Conservation (phyloP, 2,888 invertebrate genomes). For the Orgyia antiqua region DNA sequence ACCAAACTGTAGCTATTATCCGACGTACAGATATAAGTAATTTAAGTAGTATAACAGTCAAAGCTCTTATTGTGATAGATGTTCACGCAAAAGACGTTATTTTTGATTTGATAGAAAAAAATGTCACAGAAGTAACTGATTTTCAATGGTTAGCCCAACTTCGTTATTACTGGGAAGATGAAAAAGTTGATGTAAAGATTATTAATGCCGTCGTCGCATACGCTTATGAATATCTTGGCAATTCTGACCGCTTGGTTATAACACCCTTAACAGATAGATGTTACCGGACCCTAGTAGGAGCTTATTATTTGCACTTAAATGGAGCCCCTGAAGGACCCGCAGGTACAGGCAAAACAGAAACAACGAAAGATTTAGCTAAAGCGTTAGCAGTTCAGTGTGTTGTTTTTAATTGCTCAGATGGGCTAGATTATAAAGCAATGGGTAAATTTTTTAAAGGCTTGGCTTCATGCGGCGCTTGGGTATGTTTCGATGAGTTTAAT, state of each 20-base stretch:
- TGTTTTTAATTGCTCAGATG: conserved; percentile 92
- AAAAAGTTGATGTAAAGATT: conserved; percentile 83
- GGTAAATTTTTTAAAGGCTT: conserved; percentile 91
- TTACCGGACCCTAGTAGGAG: conserved; percentile 89
- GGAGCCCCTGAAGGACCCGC: conserved; percentile 92
- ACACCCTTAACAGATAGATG: conserved; percentile 88
- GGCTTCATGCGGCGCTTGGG: conserved; percentile 91
- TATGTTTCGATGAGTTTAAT: conserved; percentile 93
- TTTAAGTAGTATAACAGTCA: conserved; percentile 85
- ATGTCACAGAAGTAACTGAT: conserved; percentile 84
- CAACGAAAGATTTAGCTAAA: conserved; percentile 94
- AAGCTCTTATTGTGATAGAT: conserved; percentile 90
- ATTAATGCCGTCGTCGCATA: conserved; percentile 88
- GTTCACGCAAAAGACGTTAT: conserved; percentile 92
- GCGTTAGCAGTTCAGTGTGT: conserved; percentile 94
- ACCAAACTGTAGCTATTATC: conserved; percentile 86
- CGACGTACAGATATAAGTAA: conserved; percentile 83
- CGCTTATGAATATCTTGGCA: conserved; percentile 92
- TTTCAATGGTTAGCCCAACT: conserved; percentile 92
- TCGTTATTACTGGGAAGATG: conserved; percentile 88
- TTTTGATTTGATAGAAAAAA: conserved; percentile 79
- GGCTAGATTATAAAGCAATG: conserved; percentile 91
- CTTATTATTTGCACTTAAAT: conserved; percentile 89
- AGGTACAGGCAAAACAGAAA: conserved; percentile 94
- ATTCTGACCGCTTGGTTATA: conserved; percentile 85